Evolutionary conservation across 1,140 invertebrate species (phyloP).

Genomic region (Drosophila malerkotliana): DNA sequence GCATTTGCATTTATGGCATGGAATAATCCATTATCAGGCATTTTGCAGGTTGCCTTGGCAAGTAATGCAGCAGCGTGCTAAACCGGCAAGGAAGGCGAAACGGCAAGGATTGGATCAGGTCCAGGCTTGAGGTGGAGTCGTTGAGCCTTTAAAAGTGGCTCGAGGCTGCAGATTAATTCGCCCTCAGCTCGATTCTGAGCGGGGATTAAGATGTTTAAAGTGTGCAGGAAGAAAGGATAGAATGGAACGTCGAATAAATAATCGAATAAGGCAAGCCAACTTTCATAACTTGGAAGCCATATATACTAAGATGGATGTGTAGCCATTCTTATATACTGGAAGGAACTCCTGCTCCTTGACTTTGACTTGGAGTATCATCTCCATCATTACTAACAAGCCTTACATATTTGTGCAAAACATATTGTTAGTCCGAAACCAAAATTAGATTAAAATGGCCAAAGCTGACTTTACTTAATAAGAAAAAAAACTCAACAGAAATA

Average conservation of each 20-base stretch:
- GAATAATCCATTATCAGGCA: constrained; percentile 82
- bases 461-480: not conserved
- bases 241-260: not conserved
- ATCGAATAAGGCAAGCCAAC: not conserved
- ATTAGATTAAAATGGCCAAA: too few relatives aligned
- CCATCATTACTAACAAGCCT: too few relatives aligned
- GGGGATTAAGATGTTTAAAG: constrained; percentile 54
- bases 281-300: not conserved
- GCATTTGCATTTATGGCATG: constrained; percentile 81
- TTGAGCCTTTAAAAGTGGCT: constrained; percentile 76
- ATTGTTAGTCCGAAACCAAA: too few relatives aligned
- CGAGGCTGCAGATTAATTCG: constrained; percentile 67
- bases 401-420: too few relatives aligned
- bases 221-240: constrained; percentile 16
- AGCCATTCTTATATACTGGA: not conserved
- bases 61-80: constrained; percentile 70
- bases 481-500: constrained; percentile 10
- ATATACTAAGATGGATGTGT: not conserved
- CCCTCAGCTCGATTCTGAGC: constrained; percentile 29
- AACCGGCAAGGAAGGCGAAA: constrained; percentile 23
- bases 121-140: constrained; percentile 25
- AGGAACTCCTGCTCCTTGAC: too few relatives aligned
- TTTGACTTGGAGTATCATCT: too few relatives aligned
- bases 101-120: constrained; percentile 7
- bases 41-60: constrained; percentile 80